Evolutionary conservation across 2,888 invertebrate species (phyloP).

Genomic region (Pheosia tremula): DNA sequence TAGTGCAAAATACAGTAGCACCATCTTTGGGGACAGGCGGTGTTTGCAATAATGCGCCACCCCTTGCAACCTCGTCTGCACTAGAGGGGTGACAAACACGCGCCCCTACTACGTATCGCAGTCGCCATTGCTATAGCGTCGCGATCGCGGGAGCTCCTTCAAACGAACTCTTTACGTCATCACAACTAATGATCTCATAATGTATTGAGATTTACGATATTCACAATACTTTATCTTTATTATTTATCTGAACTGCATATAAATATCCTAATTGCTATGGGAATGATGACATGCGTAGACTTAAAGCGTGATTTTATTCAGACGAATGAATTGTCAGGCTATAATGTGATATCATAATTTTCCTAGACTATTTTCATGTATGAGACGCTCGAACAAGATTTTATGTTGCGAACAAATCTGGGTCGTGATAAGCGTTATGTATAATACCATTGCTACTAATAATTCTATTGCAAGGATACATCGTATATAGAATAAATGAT

Average conservation of each 20-base stretch:
- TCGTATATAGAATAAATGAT: neutral
- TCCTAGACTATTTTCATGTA: constrained; percentile 32
- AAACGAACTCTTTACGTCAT: neutral
- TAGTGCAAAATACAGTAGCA: constrained; percentile 75
- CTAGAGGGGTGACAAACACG: constrained; percentile 57
- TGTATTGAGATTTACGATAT: constrained; percentile 18
- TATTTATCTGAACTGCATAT: constrained; percentile 29
- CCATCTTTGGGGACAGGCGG: constrained; percentile 71
- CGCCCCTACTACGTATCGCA: constrained; percentile 46
- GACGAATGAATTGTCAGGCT: constrained; percentile 20
- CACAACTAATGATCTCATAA: constrained; percentile 10
- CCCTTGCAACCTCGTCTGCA: constrained; percentile 66
- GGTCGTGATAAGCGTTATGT: constrained; percentile 25
- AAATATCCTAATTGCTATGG: constrained; percentile 27
- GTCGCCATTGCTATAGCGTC: constrained; percentile 30
- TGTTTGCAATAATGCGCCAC: constrained; percentile 72
- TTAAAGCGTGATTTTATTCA: constrained; percentile 23
- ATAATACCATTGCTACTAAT: constrained; percentile 23
- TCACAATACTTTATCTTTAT: constrained; percentile 26
- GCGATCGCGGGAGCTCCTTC: neutral
- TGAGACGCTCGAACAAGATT: constrained; percentile 22
- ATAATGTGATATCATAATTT: constrained; percentile 36
- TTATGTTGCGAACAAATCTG: constrained; percentile 28
- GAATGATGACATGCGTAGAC: constrained; percentile 21
- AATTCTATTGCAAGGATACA: constrained; percentile 19